Evolutionary conservation across 2,113 vertebrate genomes (phyloP), one percentile per base, ranked within the genome.

Genomic region (Circaetus cinerascens): DNA sequence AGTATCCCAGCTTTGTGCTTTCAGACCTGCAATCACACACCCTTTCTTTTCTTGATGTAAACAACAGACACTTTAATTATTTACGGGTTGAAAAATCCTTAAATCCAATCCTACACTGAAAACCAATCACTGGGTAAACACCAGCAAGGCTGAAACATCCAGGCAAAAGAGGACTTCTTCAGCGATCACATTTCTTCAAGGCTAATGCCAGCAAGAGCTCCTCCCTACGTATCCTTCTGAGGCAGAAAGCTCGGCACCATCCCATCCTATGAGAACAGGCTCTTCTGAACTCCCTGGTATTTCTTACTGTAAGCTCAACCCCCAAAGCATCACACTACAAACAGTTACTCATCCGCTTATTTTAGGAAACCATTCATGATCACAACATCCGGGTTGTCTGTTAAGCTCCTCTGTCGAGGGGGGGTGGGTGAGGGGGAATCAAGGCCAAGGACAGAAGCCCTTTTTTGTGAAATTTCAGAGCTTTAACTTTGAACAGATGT

Each of bases 181-280:
- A 10, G 5, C 2, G 4, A 64, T 8, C 30, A 18, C 27, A 26
- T 60, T 72, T 63, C n/a, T 36, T 20, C 40, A 27, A 30, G 43
- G 8, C 4, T 4, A 45, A 84, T 27, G 53, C 51, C 64, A 84
- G n/a, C 2, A 18, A n/a, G 34, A 68, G 16, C 34, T 45, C n/a
- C 30, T 80, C 34, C 27, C 40, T 6, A 4, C 6, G 0, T 11
- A 55, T 23, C n/a, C 14, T 43, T 10, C 41, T 41, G 41, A 2
- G 13, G 23, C 56, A 68, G 38, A 66, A 74, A 68, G 8, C 22
- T 67, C 7, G 0, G n/a, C 50, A 55, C 50, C 8, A 23, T 2
- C 32, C 4, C 10, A 9, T 12, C 18, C 20, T 11, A 3, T 0
- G 0, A 34, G 23, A 32, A 34, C 5, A 50, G 41, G 19, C 19